A percentile compares a stretch with the other conserved stretches of the same genome.
Conservation (phyloP, 2,113 vertebrate genomes). For the Osmerus eperlanus region DNA sequence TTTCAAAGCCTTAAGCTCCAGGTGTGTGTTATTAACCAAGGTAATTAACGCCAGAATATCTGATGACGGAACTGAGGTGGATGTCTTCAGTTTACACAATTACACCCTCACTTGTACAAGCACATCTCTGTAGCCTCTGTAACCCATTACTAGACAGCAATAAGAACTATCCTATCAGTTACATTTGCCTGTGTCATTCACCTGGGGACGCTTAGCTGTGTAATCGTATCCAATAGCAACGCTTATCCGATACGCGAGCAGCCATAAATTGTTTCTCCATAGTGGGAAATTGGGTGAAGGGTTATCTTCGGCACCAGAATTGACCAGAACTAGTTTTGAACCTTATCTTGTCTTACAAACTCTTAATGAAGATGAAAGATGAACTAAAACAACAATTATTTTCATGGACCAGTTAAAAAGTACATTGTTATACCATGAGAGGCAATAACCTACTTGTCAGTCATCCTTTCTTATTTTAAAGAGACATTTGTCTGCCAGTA, state of each 20-base stretch:
- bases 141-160: background rate
- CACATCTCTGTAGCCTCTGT: too few species aligned
- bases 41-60: too few species aligned
- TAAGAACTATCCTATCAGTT: background rate
- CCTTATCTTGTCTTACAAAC: background rate
- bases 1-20: too few species aligned
- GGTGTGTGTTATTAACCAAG: too few species aligned
- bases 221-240: conserved; percentile 4
- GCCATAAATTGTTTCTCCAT: conserved; percentile 14
- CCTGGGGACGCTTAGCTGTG: background rate
- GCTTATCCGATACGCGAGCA: conserved; percentile 9
- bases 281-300: background rate
- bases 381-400: too few species aligned
- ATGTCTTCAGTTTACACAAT: too few species aligned
- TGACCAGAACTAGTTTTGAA: background rate
- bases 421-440: too few species aligned
- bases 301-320: background rate
- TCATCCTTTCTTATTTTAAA: too few species aligned
- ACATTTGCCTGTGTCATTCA: background rate
- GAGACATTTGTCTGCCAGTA: background rate
- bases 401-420: too few species aligned
- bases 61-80: too few species aligned
- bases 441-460: too few species aligned
- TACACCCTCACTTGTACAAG: too few species aligned
- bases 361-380: background rate